These are phyloP conservation scores for Oreochromis spilurus DNA, from an alignment of 2,113 vertebrate genomes.

Conservation along the genomic window DNA sequence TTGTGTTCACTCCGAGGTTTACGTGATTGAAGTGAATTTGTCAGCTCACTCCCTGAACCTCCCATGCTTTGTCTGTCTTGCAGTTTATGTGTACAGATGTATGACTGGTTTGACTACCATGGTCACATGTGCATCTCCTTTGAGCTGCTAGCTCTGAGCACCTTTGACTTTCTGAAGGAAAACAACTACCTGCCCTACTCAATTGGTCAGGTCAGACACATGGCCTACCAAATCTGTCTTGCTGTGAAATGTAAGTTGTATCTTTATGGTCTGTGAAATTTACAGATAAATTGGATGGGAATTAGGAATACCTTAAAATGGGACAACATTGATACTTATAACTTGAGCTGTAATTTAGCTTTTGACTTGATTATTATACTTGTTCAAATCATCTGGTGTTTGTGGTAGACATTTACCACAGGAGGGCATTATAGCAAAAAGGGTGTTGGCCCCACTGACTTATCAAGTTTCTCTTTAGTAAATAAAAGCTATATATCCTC, in stretches of 20 bases:
- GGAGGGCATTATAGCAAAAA: not conserved
- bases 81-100: slow-evolving; percentile 93
- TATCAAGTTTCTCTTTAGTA: not conserved
- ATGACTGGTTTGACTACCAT: slow-evolving; percentile 97
- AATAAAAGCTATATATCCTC: not conserved
- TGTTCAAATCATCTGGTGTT: not conserved
- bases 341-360: not conserved
- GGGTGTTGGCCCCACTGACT: not conserved
- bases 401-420: not conserved
- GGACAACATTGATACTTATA: not conserved
- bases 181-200: slow-evolving; percentile 96
- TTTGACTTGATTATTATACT: not conserved
- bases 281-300: not conserved
- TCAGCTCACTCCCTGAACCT: not conserved
- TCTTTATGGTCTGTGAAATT: not conserved
- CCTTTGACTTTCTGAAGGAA: slow-evolving; percentile 96
- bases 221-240: slow-evolving; percentile 94
- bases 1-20: not conserved
- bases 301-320: not conserved
- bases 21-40: not conserved
- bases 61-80: not conserved
- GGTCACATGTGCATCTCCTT: slow-evolving; percentile 98
- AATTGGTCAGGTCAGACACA: slow-evolving; percentile 91
- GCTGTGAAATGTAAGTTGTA: slow-evolving; percentile 91
- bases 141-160: slow-evolving; percentile 94